Conservation (phyloP, 2,888 invertebrate species). For the Leucophora obtusa region DNA sequence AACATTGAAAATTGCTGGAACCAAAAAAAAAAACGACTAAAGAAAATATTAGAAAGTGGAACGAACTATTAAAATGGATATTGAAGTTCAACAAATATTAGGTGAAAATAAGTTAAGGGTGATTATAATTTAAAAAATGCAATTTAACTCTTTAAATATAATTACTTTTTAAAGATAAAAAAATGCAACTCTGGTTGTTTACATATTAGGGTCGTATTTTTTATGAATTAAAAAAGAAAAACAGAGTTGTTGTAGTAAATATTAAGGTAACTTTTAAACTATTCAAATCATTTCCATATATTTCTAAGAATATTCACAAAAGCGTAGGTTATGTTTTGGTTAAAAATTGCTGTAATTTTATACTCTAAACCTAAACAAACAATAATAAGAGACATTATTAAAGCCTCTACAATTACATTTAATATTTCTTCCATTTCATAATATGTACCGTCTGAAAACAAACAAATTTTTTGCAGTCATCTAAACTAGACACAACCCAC, state of each 20-base stretch:
- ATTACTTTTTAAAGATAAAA: too few relatives aligned
- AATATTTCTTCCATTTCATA: constrained; percentile 7
- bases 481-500: constrained; percentile 59
- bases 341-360: neutral
- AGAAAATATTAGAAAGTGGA: constrained; percentile 54
- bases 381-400: constrained; percentile 6
- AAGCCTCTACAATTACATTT: constrained; percentile 33
- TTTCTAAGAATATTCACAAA: too few relatives aligned
- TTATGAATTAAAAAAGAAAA: too few relatives aligned
- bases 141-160: too few relatives aligned
- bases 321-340: neutral
- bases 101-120: neutral
- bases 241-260: too few relatives aligned
- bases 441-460: neutral
- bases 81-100: neutral
- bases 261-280: too few relatives aligned
- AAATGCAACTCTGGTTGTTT: too few relatives aligned
- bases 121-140: too few relatives aligned
- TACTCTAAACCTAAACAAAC: neutral
- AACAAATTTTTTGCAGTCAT: constrained; percentile 7
- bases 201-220: too few relatives aligned
- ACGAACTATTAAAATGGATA: constrained; percentile 43
- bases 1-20: neutral
- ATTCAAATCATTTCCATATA: too few relatives aligned
- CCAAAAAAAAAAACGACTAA: constrained; percentile 15